A percentile compares a stretch with the other conserved stretches of the same genome.
phyloP scores from a whole-genome alignment of 2,888 invertebrate genomes.

The Himalopsyche kuldschensis region DNA sequence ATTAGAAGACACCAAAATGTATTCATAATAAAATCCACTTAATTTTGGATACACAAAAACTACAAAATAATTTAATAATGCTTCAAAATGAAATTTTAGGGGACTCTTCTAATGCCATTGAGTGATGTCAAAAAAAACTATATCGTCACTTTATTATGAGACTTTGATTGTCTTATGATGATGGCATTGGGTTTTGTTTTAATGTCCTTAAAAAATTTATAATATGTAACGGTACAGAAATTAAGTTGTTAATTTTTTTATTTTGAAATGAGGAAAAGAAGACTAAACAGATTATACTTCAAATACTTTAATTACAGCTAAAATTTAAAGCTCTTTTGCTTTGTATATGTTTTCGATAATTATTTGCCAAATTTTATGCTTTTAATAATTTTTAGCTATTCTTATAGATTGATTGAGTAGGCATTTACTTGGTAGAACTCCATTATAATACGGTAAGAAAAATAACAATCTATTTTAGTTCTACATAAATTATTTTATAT shows the following conservation, averaged over 20 bases:
- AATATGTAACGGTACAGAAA: neutral
- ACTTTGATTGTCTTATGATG: conserved; percentile 18
- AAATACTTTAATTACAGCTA: too few relatives aligned
- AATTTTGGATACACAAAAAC: conserved; percentile 24
- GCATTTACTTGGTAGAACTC: too few relatives aligned
- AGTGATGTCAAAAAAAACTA: conserved; percentile 15
- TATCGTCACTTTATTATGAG: conserved; percentile 22
- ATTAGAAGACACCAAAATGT: neutral
- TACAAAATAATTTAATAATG: neutral
- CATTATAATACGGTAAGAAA: too few relatives aligned
- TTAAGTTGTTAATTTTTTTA: neutral
- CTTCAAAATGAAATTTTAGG: neutral
- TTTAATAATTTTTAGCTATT: too few relatives aligned
- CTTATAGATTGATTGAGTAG: too few relatives aligned
- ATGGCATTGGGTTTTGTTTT: neutral
- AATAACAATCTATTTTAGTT: too few relatives aligned
- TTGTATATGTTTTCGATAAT: too few relatives aligned
- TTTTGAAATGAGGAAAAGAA: neutral
- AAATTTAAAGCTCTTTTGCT: too few relatives aligned
- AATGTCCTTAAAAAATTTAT: neutral
- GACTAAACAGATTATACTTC: too few relatives aligned
- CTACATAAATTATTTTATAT: too few relatives aligned
- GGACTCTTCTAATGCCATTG: conserved; percentile 28
- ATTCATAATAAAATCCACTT: conserved; percentile 33
- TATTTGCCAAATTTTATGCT: too few relatives aligned